A percentile compares a stretch with the other conserved stretches of the same genome.
phyloP scores from a whole-genome alignment of 2,797 vertebrate genomes.

The Eremophila alpestris region DNA sequence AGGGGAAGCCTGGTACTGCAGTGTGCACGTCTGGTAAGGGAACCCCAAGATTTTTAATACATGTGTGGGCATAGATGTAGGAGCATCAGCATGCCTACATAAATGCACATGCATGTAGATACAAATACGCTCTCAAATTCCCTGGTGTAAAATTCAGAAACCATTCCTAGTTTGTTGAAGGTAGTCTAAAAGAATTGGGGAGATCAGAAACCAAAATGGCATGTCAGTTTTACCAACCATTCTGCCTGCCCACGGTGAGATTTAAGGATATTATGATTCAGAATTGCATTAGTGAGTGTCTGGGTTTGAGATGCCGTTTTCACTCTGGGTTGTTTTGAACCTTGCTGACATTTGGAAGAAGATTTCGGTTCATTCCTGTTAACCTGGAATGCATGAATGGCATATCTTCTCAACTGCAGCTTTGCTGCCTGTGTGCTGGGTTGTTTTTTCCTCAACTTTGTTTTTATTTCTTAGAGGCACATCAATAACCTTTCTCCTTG shows the following conservation, averaged over 20 bases:
- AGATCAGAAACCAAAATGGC: not conserved
- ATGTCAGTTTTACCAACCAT: not conserved
- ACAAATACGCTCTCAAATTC: not conserved
- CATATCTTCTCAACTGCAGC: constrained; percentile 32
- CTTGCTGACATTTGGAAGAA: constrained; percentile 37
- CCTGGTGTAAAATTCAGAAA: not conserved
- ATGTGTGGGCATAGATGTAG: not conserved
- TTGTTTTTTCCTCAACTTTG: constrained; percentile 2
- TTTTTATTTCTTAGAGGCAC: constrained; percentile 58
- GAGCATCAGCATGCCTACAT: not conserved
- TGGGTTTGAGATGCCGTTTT: not conserved
- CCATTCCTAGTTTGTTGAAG: not conserved
- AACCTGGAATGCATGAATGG: not conserved
- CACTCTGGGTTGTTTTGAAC: not conserved
- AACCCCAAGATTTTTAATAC: not conserved
- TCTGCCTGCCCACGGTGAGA: not conserved
- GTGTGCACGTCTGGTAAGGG: not conserved
- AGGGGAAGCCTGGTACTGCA: fast-evolving
- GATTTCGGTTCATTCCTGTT: constrained; percentile 20
- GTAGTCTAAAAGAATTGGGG: not conserved
- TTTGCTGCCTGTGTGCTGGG: not conserved
- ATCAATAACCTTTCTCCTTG: constrained; percentile 63
- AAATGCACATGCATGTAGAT: not conserved
- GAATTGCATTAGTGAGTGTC: not conserved
- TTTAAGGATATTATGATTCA: not conserved